Base-by-base conservation (phyloP, 2,888 invertebrate genomes). In the Blastobasis adustella region DNA sequence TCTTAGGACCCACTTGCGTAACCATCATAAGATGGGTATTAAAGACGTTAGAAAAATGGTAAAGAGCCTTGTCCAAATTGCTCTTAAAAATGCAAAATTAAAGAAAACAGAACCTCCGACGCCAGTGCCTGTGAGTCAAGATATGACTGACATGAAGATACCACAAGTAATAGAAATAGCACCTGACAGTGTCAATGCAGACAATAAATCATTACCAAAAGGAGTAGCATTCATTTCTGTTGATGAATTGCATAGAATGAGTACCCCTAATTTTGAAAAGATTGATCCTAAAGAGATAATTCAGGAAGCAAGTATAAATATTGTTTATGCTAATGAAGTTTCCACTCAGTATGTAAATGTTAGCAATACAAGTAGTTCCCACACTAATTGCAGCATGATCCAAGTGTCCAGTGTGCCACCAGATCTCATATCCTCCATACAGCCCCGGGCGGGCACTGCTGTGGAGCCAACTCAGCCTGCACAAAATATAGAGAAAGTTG, bases 1-100 rank as follows among this genome's bases (percentile, higher is more conserved):
- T 0, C 73, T 94, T 0, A 82, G 91, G 60, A 88, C 90, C 5
- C 94, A 94, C 69, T 78, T 94, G 5, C 86, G 91, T 37, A 90
- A 91, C 63, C 93, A 94, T 69, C 94, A 94, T 69, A 90, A 91
- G 72, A 92, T 94, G 83, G 89, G 84, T 41, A 84, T 89, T 52
- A 87, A 89, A 59, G 92, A 93, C 66, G 78, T 92, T 1, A 87
- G 87, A 57, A 88, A 89, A 71, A 89, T 93, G 73, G 76, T 92
- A 0, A 89, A 89, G 66, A 90, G 90, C 58, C 78, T 90, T 8
- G 78, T 90, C 1, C 85, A 84, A 66, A 81, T 88, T 52, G 84
- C 86, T 23, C 69, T 86, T 8, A 82, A 85, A 69, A 73, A 85
- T 66, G 78, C 82, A 4, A 83, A 83, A 62, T 66, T 84, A 61